Evolutionary conservation across 2,113 vertebrate genomes (phyloP).

Genomic region (Saimiri boliviensis): DNA sequence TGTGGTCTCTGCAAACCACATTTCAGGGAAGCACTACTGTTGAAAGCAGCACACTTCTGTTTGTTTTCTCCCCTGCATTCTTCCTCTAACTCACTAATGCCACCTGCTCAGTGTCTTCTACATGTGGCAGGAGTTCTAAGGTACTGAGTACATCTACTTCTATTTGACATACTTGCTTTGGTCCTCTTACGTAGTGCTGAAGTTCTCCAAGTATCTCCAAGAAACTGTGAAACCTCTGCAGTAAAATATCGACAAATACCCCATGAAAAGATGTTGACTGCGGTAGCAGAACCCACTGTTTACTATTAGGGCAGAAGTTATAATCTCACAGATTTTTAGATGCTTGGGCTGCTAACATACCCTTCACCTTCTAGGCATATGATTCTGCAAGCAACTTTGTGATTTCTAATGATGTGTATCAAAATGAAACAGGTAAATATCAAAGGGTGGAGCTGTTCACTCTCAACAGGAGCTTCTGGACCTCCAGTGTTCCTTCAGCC

Average conservation of each 20-base stretch:
- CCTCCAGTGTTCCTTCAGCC: not conserved
- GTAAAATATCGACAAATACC: not conserved
- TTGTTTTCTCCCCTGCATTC: not conserved
- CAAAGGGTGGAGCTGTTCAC: not conserved
- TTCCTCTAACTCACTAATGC: not conserved
- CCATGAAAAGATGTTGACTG: not conserved
- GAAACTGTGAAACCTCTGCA: not conserved
- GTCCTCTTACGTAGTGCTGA: not conserved
- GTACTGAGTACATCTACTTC: constrained; percentile 42
- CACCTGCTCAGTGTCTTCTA: not conserved
- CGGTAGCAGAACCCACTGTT: not conserved
- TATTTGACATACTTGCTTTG: constrained; percentile 63
- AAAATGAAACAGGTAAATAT: not conserved
- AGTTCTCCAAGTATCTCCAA: not conserved
- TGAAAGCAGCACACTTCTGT: not conserved
- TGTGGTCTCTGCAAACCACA: not conserved
- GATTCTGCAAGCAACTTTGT: not conserved
- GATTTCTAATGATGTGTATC: not conserved
- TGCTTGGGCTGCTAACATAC: not conserved
- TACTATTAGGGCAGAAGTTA: not conserved
- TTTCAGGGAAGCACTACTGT: not conserved
- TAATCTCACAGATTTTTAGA: not conserved
- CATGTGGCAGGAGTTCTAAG: not conserved
- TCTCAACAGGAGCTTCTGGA: not conserved
- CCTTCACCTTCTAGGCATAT: not conserved